Base-by-base conservation (phyloP, 2,113 vertebrate genomes). In the Steatornis caripensis region DNA sequence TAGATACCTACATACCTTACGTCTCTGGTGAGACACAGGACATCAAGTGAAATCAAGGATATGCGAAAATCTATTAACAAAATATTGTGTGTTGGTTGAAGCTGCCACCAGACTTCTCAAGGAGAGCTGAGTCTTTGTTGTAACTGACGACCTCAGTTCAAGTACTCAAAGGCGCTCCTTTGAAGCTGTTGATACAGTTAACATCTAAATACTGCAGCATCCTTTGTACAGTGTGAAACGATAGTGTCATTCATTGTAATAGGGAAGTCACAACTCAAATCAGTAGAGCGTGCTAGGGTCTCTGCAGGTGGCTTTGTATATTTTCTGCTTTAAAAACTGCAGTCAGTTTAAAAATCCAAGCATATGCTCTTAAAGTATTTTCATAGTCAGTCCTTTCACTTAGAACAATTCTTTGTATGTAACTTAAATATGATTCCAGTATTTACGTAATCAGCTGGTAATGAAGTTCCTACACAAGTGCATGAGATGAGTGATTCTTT, bases 301-400 rank as follows among this genome's bases (percentile, higher is more conserved):
- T 76, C 57, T 69, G 72, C 48, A 41, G 69, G 48, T 87, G 43
- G 7, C 55, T 92, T 39, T 9, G 3, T 84, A 45, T 81, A 16
- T 90, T 77, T 95, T 87, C 72, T 93, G 72, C 76, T 93, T 90
- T 78, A 74, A 68, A 88, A 95, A 41, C 51, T 77, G 41, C 64
- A 51, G 30, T 68, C 10, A 11, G 29, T 62, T 68, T 53, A 60
- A 86, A 90, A 93, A 86, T 84, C 39, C 55, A 75, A 76, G 41
- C n/a, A 43, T 58, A 14, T 27, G 39, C 80, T 95, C 75, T 90
- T 89, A 69, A 82, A 79, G 81, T 32, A 55, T 80, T 82, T 81
- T 86, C n/a, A 37, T 29, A 41, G 51, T 89, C 83, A 64, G 53
- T 71, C 39, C 61, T 92, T 90, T 91, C 53, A 15, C 70, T 93